These are phyloP conservation scores for Cassiopea andromeda DNA, from an alignment of 30 jellyfish, hydroid and myxozoan species.

Conservation along the genomic window DNA sequence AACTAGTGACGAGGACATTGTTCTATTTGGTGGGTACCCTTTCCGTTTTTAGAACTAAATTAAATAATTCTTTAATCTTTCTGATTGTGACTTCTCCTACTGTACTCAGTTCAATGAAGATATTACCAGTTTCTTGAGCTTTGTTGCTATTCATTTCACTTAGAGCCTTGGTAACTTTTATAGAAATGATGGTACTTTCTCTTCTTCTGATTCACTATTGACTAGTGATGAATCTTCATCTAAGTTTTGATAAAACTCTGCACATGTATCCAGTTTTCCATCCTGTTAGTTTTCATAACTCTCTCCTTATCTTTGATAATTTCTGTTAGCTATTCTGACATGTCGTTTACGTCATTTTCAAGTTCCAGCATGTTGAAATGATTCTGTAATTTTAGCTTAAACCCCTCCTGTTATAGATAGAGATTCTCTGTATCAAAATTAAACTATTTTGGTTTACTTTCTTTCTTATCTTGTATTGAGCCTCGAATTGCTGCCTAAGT, in stretches of 20 bases:
- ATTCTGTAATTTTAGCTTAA: too few relatives aligned
- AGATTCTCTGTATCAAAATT: too few relatives aligned
- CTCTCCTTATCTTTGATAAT: too few relatives aligned
- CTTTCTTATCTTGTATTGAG: too few relatives aligned
- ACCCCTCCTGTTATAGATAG: too few relatives aligned
- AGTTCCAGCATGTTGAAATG: too few relatives aligned
- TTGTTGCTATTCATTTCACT: neutral
- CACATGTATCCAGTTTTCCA: neutral
- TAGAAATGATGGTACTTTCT: neutral
- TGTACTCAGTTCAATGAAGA: neutral
- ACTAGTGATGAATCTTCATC: neutral
- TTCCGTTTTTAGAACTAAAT: neutral
- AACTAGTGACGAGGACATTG: neutral
- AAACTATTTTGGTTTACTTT: too few relatives aligned
- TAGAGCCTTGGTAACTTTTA: neutral
- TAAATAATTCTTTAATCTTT: neutral
- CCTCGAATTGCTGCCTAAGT: too few relatives aligned
- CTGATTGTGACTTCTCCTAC: neutral
- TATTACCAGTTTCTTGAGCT: neutral
- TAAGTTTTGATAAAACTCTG: neutral
- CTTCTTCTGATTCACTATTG: neutral
- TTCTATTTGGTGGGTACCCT: neutral
- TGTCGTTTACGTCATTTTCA: too few relatives aligned
- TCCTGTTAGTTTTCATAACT: neutral
- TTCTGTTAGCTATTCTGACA: too few relatives aligned